These are phyloP conservation scores for Caenorhabditis inopinata DNA, from an alignment of 1,140 invertebrate species.

Conservation along the genomic window DNA sequence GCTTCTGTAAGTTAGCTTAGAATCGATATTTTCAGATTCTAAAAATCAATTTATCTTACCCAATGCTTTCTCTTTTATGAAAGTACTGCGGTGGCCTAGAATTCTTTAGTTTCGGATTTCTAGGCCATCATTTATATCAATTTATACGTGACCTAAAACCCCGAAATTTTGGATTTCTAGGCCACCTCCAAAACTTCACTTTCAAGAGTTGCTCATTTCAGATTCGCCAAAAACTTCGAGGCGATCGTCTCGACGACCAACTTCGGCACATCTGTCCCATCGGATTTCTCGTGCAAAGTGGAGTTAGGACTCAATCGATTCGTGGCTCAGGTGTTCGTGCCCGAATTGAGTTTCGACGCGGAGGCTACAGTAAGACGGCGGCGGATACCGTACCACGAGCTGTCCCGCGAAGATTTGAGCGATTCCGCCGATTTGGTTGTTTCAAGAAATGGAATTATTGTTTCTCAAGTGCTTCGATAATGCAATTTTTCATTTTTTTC, in stretches of 20 bases:
- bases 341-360: neutral
- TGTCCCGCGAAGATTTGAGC: neutral
- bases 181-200: no score
- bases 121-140: no score
- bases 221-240: conserved; percentile 15
- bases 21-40: no score
- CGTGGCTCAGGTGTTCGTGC: neutral
- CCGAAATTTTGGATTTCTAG: no score
- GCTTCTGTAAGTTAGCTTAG: no score
- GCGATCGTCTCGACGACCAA: neutral
- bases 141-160: no score
- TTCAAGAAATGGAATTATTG: conserved; percentile 12
- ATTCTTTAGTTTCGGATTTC: no score
- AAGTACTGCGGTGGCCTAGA: no score
- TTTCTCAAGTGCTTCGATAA: no score
- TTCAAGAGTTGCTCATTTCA: neutral
- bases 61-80: no score
- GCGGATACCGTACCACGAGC: conserved; percentile 17
- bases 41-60: no score
- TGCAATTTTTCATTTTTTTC: no score
- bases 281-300: conserved; percentile 5
- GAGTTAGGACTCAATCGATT: neutral
- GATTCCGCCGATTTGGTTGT: neutral
- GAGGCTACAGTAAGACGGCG: neutral
- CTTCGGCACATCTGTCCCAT: neutral